A percentile compares a stretch with the other conserved stretches of the same genome.
Evolutionary conservation across 2,113 vertebrate genomes (phyloP).

Genomic region (Axis porcinus): DNA sequence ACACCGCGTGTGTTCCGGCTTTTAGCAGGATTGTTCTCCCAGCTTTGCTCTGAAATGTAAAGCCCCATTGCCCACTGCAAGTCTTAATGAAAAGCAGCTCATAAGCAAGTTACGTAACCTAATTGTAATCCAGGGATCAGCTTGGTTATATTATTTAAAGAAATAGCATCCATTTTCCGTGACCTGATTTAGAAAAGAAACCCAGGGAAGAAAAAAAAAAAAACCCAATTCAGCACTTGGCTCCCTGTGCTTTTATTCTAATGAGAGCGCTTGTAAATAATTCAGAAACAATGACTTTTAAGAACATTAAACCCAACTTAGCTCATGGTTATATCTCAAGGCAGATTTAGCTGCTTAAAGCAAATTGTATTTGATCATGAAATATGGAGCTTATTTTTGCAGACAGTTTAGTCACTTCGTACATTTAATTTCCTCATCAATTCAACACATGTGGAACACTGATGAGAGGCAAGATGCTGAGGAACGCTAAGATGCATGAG

Average conservation of each 20-base stretch:
- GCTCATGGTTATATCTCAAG: constrained; percentile 46
- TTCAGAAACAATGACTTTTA: constrained; percentile 66
- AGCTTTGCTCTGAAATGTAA: constrained; percentile 64
- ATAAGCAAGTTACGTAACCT: constrained; percentile 76
- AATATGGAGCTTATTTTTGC: constrained; percentile 41
- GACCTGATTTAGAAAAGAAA: constrained; percentile 74
- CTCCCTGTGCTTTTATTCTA: constrained; percentile 48
- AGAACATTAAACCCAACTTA: constrained; percentile 50
- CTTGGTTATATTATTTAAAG: constrained; percentile 76
- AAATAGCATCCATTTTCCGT: constrained; percentile 72
- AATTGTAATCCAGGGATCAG: constrained; percentile 77
- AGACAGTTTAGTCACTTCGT: constrained; percentile 33
- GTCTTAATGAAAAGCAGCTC: constrained; percentile 78
- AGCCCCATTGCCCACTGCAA: constrained; percentile 73
- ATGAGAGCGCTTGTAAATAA: constrained; percentile 67
- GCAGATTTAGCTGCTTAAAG: constrained; percentile 44
- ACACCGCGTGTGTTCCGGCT: constrained; percentile 40
- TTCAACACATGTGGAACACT: not conserved
- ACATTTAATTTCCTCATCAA: constrained; percentile 38
- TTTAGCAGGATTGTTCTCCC: constrained; percentile 31
- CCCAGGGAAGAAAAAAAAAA: not conserved
- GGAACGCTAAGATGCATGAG: not conserved
- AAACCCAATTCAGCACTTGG: constrained; percentile 43
- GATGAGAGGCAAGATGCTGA: not conserved
- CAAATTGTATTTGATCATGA: constrained; percentile 45